Percentiles rank a stretch among this genome's conserved stretches.
These are phyloP conservation scores for Passerculus sandwichensis DNA, from an alignment of 2,797 vertebrate genomes.

Conservation along the genomic window DNA sequence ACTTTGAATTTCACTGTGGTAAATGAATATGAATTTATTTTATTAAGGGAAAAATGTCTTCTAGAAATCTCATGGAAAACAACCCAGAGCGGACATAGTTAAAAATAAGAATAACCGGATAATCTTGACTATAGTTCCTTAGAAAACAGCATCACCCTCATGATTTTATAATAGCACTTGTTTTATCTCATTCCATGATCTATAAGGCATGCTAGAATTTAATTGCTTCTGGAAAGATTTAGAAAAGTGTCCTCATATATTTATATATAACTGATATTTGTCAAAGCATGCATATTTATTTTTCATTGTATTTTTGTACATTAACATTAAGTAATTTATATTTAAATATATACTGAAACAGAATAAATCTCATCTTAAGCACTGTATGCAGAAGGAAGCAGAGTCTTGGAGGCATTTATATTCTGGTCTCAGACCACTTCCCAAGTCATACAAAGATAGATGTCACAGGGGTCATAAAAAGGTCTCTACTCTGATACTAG, in stretches of 20 bases:
- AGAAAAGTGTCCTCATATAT: not conserved
- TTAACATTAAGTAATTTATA: not conserved
- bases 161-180: not conserved
- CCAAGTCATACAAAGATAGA: slow-evolving; percentile 2
- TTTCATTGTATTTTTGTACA: not conserved
- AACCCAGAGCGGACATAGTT: not conserved
- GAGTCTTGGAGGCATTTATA: not conserved
- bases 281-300: not conserved
- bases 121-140: not conserved
- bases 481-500: not conserved
- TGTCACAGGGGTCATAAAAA: slow-evolving; percentile 5
- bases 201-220: not conserved
- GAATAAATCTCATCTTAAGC: not conserved
- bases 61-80: not conserved
- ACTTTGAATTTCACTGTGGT: slow-evolving; percentile 2
- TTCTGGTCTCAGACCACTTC: not conserved
- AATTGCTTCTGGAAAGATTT: not conserved
- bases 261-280: not conserved
- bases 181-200: not conserved
- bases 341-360: not conserved
- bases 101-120: not conserved
- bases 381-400: not conserved
- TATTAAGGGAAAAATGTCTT: not conserved
- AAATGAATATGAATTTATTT: not conserved
- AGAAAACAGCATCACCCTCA: slow-evolving; percentile 19